Evolutionary conservation across 2,113 vertebrate species (phyloP).

Genomic region (Campylomormyrus tamandua): DNA sequence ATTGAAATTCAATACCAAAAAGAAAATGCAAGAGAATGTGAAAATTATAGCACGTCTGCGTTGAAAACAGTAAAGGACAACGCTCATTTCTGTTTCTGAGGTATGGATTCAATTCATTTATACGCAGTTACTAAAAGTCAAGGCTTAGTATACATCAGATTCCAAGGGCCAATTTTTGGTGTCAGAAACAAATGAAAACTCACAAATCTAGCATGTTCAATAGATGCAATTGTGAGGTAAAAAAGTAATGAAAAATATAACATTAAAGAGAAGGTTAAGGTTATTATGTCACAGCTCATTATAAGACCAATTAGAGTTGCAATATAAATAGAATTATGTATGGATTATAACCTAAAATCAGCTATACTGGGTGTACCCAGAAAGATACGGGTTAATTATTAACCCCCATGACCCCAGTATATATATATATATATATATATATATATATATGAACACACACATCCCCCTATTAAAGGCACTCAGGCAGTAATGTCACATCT

Average conservation of each 20-base stretch:
- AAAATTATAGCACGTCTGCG: background rate
- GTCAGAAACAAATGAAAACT: background rate
- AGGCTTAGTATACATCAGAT: background rate
- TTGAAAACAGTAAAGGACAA: background rate
- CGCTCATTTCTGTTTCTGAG: background rate
- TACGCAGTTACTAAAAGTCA: background rate
- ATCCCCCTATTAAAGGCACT: background rate
- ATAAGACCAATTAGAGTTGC: background rate
- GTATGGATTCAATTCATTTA: background rate
- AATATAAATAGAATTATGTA: background rate
- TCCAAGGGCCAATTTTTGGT: background rate
- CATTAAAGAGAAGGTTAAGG: background rate
- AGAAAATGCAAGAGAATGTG: background rate
- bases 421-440: too few species aligned
- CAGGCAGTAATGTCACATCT: too few species aligned
- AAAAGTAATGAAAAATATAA: background rate
- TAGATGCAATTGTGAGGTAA: background rate
- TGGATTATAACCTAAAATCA: background rate
- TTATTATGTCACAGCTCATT: background rate
- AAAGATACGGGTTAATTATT: background rate
- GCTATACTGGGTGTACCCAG: background rate
- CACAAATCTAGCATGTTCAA: background rate
- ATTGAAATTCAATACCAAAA: background rate
- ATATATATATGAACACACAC: background rate
- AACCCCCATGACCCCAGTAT: background rate